phyloP scores from a whole-genome alignment of 2,888 invertebrate species.

The Muschampia plurimacula region DNA sequence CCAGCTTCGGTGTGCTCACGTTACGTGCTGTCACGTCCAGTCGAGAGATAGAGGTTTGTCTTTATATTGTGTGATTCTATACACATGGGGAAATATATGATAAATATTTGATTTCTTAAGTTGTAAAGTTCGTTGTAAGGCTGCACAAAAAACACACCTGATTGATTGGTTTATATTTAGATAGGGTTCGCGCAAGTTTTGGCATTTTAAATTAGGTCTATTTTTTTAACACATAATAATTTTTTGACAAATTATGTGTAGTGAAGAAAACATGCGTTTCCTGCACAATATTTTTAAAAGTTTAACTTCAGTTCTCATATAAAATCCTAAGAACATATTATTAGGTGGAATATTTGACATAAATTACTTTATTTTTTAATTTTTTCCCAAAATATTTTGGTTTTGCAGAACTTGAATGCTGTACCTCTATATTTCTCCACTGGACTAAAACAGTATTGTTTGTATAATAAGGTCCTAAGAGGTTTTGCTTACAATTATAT shows the following conservation, averaged over 20 bases:
- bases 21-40: background rate
- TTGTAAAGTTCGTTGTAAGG: too few relatives aligned
- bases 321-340: too few relatives aligned
- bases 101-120: too few relatives aligned
- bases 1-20: slow-evolving; percentile 3
- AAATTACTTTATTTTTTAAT: too few relatives aligned
- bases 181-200: background rate
- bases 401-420: background rate
- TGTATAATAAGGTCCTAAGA: slow-evolving; percentile 26
- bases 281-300: too few relatives aligned
- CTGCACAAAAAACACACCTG: too few relatives aligned
- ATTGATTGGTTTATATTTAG: too few relatives aligned
- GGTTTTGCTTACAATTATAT: slow-evolving; percentile 35
- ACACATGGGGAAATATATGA: too few relatives aligned
- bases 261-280: too few relatives aligned
- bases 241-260: too few relatives aligned
- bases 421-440: background rate
- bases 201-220: background rate
- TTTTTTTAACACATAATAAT: background rate
- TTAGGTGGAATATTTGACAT: too few relatives aligned
- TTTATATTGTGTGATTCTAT: background rate
- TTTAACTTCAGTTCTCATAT: too few relatives aligned
- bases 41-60: background rate
- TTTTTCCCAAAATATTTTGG: background rate
- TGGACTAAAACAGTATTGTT: slow-evolving; percentile 16